Evolutionary conservation across 2,888 invertebrate species (phyloP), one percentile per base, ranked within the genome.

Genomic region (Trissolcus japonicus): DNA sequence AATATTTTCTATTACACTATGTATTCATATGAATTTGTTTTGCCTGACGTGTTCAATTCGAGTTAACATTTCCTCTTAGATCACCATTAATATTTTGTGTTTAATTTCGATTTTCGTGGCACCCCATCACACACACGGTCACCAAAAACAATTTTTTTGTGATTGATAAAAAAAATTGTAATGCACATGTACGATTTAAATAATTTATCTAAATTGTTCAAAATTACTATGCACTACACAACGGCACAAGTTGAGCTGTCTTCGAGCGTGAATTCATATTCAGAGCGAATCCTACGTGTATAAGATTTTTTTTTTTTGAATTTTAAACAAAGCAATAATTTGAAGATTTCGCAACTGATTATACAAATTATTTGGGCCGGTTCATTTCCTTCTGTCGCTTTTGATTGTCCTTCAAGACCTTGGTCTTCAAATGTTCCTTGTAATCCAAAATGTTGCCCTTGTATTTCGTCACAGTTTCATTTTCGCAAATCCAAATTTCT

Each of bases 401-500:
- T 76, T 87, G 88, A 80, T 87, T 93, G 57, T 95, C 94, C 85
- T 95, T 95, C 55, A 94, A 89, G 83, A 98, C 95, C 90, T 95
- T 96, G 72, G 93, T 93, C 87, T 97, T 96, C 80, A 99, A 92
- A 88, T 96, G 95, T 86, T 98, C 95, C 91, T 99, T 99, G 92
- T 99, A 99, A 77, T 94, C 93, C 85, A 96, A 93, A 91, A 99
- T 99, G 86, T 95, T 96, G 14, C 98, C 98, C 82, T 96, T 94
- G 98, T 99, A 99, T 90, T 98, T 98, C 25, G 98, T 98, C 65
- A 98, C 95, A 4, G 95, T 94, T 85, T 95, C 95, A 80, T 99
- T 95, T 89, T 99, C 98, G 89, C 99, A 99, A 53, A 99, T 95
- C 99, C 99, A 99, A 89, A 99, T 99, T 90, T 98, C 98, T 89